A percentile compares a stretch with the other conserved stretches of the same genome.
These are phyloP conservation scores for Girardia tigrina DNA, from an alignment of 2,888 invertebrate genomes.

Conservation along the genomic window DNA sequence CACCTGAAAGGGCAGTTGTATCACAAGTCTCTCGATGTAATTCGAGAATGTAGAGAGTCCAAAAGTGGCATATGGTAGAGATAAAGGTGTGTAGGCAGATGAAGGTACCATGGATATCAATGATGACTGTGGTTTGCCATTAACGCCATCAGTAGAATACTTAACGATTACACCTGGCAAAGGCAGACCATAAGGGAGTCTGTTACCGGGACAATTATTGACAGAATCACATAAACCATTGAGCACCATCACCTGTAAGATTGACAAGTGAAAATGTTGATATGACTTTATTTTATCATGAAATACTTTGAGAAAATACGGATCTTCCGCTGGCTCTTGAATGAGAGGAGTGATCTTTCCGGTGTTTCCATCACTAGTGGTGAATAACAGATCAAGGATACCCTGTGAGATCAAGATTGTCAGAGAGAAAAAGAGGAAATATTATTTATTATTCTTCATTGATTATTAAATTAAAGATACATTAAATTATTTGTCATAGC, in stretches of 20 bases:
- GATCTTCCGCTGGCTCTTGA: not conserved
- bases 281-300: not conserved
- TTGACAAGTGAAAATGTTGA: not conserved
- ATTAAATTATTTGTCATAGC: too few species aligned
- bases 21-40: conserved; percentile 75
- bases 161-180: conserved; percentile 24
- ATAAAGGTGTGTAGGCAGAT: conserved; percentile 77
- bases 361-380: conserved; percentile 33
- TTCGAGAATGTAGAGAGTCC: conserved; percentile 94
- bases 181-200: conserved; percentile 36
- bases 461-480: too few species aligned
- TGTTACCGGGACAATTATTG: conserved; percentile 24
- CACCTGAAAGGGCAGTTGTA: conserved; percentile 60
- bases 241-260: conserved; percentile 34
- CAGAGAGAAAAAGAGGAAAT: too few species aligned
- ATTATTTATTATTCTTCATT: too few species aligned
- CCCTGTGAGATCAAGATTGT: too few species aligned
- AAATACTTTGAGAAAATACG: conserved; percentile 26
- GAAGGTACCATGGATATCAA: conserved; percentile 71
- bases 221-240: conserved; percentile 33
- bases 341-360: conserved; percentile 38
- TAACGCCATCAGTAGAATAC: conserved; percentile 27
- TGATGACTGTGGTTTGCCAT: conserved; percentile 26
- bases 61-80: conserved; percentile 83
- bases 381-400: conserved; percentile 51